Evolutionary conservation across 2,888 invertebrate species (phyloP).

Genomic region (Dicyrtoma fusca): DNA sequence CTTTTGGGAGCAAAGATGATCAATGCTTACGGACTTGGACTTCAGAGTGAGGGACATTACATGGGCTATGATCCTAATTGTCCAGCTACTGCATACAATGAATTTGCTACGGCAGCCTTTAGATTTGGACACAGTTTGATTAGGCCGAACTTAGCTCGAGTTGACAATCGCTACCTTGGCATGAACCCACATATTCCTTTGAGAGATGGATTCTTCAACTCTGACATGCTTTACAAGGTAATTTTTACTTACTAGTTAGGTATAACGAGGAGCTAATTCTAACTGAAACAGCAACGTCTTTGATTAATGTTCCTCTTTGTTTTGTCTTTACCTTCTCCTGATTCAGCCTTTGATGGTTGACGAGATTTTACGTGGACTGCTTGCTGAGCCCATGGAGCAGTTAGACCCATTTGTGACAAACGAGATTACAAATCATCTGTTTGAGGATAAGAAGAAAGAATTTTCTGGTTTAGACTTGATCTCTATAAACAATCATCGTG

Average conservation of each 20-base stretch:
- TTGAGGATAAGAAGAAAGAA: conserved; percentile 84
- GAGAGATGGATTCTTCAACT: conserved; percentile 88
- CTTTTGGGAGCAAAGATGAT: conserved; percentile 67
- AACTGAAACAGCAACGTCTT: too few relatives aligned
- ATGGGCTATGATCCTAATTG: conserved; percentile 79
- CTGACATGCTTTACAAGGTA: conserved; percentile 76
- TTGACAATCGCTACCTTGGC: conserved; percentile 77
- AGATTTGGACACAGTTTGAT: conserved; percentile 88
- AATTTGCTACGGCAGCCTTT: conserved; percentile 89
- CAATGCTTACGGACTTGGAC: conserved; percentile 62
- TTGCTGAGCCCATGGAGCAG: conserved; percentile 90
- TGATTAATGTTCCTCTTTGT: not conserved
- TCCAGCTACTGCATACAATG: conserved; percentile 85
- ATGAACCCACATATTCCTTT: conserved; percentile 82
- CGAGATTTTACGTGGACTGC: conserved; percentile 80
- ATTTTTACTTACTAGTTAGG: too few relatives aligned
- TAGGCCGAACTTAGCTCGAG: conserved; percentile 77
- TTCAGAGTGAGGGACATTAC: conserved; percentile 63
- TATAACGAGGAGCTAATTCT: too few relatives aligned
- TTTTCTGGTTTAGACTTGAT: conserved; percentile 91
- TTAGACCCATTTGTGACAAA: conserved; percentile 92
- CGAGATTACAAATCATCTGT: conserved; percentile 92
- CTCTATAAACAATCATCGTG: conserved; percentile 85
- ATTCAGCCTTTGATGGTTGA: conserved; percentile 76
- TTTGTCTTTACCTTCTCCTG: too few relatives aligned